Evolutionary conservation across 2,888 invertebrate genomes (phyloP).

Genomic region (Mechanitis mazaeus): DNA sequence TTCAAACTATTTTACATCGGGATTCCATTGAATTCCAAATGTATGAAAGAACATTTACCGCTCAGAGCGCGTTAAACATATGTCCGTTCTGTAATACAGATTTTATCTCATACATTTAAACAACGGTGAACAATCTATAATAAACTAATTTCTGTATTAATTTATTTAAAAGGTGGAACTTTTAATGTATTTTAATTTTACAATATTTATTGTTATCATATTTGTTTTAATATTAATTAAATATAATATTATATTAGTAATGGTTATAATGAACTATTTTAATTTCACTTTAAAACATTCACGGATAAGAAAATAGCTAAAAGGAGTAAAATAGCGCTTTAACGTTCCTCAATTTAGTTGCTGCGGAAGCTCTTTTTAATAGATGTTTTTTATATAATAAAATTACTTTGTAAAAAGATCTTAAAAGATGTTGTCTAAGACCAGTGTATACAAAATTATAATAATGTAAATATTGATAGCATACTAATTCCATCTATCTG

Average conservation of each 20-base stretch:
- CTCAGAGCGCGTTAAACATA: not conserved
- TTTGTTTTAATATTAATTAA: not conserved
- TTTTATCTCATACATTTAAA: not conserved
- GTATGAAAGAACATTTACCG: not conserved
- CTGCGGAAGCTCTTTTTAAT: not conserved
- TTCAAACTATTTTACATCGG: constrained; percentile 8
- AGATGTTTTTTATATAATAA: not conserved
- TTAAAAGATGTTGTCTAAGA: too few relatives aligned
- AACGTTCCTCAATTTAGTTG: not conserved
- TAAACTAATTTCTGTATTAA: too few relatives aligned
- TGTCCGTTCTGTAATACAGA: not conserved
- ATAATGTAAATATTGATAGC: not conserved
- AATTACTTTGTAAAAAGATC: not conserved
- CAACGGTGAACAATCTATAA: too few relatives aligned
- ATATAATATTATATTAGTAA: not conserved
- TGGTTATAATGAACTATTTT: not conserved
- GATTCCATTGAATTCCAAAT: constrained; percentile 3
- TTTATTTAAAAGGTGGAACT: too few relatives aligned
- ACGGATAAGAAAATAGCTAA: constrained; percentile 2
- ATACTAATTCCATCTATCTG: too few relatives aligned
- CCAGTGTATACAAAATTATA: not conserved
- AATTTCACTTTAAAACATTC: not conserved
- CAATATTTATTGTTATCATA: too few relatives aligned
- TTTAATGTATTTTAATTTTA: too few relatives aligned
- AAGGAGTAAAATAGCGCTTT: not conserved